Base-by-base conservation (phyloP, 2,113 vertebrate species). In the Promerops cafer region DNA sequence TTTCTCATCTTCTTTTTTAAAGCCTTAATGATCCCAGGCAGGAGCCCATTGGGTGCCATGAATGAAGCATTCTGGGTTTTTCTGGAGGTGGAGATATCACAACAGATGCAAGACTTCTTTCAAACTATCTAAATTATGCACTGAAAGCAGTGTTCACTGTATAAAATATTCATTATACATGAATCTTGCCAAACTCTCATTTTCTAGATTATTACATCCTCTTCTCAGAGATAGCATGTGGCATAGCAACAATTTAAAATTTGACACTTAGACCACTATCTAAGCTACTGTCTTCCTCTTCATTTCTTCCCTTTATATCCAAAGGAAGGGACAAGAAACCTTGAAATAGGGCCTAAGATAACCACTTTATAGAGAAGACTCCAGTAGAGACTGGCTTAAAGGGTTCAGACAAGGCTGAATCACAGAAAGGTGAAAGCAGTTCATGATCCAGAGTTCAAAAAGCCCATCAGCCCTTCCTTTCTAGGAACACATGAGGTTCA, bases 41-140 rank as follows among this genome's bases (percentile, higher is more conserved):
- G 82, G 47, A 95, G 56, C 81, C 44, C 15, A 84, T 85, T 91
- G 84, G 82, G 11, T 87, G 52, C 28, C 64, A 56, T 56, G 53
- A 75, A 90, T 21, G 65, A 75, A 90, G 52, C 30, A 59, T 95
- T 78, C 86, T 96, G 86, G 59, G 52, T 45, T 93, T 95, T 92
- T 94, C 93, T 93, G 83, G 83, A 89, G 80, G 86, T 79, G 71
- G 80, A 89, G 50, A 71, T 95, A 91, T 61, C 92, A 92, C 86
- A 93, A 74, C 93, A 96, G 91, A 92, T 96, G 78, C 60, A 86
- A 83, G 92, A 50, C 71, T 96, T 81, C 76, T 96, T 93, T 84
- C 70, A 83, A 94, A 92, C 83, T 94, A 40, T 74, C 42, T 93
- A 92, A 96, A 89, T 92, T 92, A 94, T 95, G 92, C 89, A 92